Percentiles rank a stretch among this genome's conserved stretches.
Evolutionary conservation across 2,113 vertebrate genomes (phyloP).

Genomic region (Microtus ochrogaster): DNA sequence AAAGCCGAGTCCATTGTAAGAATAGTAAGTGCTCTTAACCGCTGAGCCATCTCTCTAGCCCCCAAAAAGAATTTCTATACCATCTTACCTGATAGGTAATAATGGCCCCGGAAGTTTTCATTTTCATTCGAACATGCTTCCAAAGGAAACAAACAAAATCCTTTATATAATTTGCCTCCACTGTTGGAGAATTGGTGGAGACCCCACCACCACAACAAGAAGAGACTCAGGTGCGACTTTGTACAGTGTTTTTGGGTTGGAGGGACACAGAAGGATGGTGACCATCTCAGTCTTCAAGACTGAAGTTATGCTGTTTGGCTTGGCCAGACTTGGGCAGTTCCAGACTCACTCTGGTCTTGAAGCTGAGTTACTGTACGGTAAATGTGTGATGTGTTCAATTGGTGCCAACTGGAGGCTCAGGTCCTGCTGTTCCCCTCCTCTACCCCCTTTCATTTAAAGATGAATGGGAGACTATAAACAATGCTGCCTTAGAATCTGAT

Average conservation of each 20-base stretch:
- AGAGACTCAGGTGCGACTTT: rapidly evolving
- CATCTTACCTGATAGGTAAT: neutral
- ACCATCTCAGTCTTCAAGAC: neutral
- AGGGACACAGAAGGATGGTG: neutral
- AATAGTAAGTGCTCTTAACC: neutral
- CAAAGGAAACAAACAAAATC: neutral
- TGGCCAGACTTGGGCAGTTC: neutral
- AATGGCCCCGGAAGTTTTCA: neutral
- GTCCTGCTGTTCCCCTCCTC: neutral
- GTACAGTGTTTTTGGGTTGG: neutral
- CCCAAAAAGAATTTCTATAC: neutral
- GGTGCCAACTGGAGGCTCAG: neutral
- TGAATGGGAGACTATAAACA: neutral
- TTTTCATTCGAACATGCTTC: neutral
- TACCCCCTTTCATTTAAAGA: slow-evolving; percentile 1
- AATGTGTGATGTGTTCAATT: neutral
- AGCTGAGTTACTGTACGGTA: slow-evolving; percentile 15
- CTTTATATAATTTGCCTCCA: neutral
- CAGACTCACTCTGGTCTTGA: neutral
- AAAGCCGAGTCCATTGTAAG: neutral
- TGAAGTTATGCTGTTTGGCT: neutral
- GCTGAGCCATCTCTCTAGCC: neutral
- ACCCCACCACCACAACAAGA: neutral
- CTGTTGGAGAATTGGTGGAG: neutral
- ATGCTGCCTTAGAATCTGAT: neutral